Conservation (phyloP, 2,113 vertebrate genomes). For the Electrona antarctica region DNA sequence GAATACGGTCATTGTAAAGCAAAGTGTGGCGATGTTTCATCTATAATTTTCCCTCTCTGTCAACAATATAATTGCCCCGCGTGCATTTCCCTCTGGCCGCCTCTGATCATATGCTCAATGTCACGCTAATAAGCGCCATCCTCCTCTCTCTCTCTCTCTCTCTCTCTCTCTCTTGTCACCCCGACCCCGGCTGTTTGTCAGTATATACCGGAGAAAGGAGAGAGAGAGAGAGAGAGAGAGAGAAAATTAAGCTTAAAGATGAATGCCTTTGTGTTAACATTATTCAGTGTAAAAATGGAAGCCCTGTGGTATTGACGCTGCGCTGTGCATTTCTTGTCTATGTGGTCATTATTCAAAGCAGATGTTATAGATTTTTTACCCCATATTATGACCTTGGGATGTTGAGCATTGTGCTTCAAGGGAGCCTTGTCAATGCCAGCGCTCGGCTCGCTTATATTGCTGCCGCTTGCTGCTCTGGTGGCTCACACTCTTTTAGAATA, state of each 20-base stretch:
- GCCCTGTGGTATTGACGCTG: slow-evolving; percentile 61
- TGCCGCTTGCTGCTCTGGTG: slow-evolving; percentile 52
- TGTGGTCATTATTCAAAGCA: slow-evolving; percentile 78
- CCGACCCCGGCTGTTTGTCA: too few species aligned
- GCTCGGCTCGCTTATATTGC: slow-evolving; percentile 14
- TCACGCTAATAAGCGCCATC: slow-evolving; percentile 33
- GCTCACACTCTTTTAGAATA: not conserved
- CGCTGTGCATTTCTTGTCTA: slow-evolving; percentile 70
- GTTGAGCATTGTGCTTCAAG: slow-evolving; percentile 64
- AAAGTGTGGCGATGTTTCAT: slow-evolving; percentile 28
- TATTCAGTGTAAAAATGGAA: slow-evolving; percentile 58
- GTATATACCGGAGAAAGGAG: slow-evolving; percentile 18
- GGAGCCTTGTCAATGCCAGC: slow-evolving; percentile 68
- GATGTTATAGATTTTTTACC: slow-evolving; percentile 77
- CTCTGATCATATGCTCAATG: slow-evolving; percentile 24
- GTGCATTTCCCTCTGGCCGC: slow-evolving; percentile 5
- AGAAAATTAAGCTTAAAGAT: slow-evolving; percentile 62
- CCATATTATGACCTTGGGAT: slow-evolving; percentile 75
- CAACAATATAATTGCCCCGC: slow-evolving; percentile 58
- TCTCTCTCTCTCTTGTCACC: too few species aligned
- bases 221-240: slow-evolving; percentile 48
- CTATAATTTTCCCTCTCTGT: slow-evolving; percentile 50
- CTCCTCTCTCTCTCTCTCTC: slow-evolving; percentile 3
- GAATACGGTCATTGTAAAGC: slow-evolving; percentile 13
- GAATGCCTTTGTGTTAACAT: slow-evolving; percentile 57